phyloP scores from a whole-genome alignment of 2,113 vertebrate species.

The Arothron firmamentum region DNA sequence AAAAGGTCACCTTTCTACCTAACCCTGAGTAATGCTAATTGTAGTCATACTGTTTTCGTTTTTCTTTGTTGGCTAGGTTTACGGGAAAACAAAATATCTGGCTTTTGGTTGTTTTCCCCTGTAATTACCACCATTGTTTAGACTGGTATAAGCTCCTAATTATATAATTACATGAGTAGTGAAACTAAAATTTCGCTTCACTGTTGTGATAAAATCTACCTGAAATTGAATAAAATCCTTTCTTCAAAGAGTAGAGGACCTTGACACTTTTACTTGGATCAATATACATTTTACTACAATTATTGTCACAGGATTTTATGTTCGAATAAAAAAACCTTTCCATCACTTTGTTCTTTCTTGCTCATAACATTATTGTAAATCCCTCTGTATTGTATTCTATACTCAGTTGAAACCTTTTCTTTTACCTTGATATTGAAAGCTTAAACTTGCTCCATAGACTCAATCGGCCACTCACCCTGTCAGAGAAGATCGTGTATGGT shows the following conservation, averaged over 20 bases:
- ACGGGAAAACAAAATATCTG: too few relatives aligned
- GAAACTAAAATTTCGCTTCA: background rate
- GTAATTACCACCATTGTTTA: conserved; percentile 4
- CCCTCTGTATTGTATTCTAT: background rate
- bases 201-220: background rate
- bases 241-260: background rate
- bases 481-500: conserved; percentile 96
- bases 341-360: background rate
- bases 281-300: background rate
- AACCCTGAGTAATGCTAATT: background rate
- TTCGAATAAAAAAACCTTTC: background rate
- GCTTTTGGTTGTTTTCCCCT: background rate
- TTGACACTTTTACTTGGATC: background rate
- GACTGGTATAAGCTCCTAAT: background rate
- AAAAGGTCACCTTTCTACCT: conserved; percentile 80
- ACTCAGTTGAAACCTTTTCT: background rate
- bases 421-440: too few relatives aligned
- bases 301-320: background rate
- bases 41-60: background rate
- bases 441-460: conserved; percentile 68
- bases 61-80: background rate
- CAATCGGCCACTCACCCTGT: conserved; percentile 89
- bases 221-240: background rate
- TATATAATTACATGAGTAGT: background rate
- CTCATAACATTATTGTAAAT: background rate